Conservation (phyloP, 2,113 vertebrate species). For the Trematomus loennbergii region DNA sequence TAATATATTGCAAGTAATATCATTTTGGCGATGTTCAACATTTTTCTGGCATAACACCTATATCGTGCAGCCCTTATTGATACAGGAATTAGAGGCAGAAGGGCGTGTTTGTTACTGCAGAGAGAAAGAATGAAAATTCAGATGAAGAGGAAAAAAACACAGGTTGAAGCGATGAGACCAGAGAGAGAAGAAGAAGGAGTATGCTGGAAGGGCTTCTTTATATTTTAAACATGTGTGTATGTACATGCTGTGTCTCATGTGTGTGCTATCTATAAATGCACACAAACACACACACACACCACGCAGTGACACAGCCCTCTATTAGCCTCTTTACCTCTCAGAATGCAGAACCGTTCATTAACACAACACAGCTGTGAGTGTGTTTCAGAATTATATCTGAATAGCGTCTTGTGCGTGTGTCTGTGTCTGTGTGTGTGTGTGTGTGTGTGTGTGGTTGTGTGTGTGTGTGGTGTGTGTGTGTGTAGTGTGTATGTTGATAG, state of each 20-base stretch:
- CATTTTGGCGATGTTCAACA: too few species aligned
- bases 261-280: conserved; percentile 17
- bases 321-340: conserved; percentile 27
- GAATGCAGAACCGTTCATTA: conserved; percentile 53
- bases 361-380: conserved; percentile 55
- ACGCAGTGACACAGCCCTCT: conserved; percentile 7
- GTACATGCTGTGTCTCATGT: conserved; percentile 7
- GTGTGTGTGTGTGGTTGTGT: too few species aligned
- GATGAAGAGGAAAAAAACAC: conserved; percentile 19
- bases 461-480: too few species aligned
- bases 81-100: not conserved
- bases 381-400: not conserved
- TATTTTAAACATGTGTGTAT: conserved; percentile 15
- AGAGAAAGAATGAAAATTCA: not conserved
- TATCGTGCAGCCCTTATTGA: not conserved
- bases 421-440: too few species aligned
- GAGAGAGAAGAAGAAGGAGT: not conserved
- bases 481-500: not conserved
- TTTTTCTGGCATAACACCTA: too few species aligned
- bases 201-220: conserved; percentile 2
- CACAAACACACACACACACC: conserved; percentile 4
- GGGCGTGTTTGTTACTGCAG: not conserved
- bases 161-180: conserved; percentile 2
- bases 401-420: not conserved
- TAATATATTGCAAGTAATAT: too few species aligned